Conservation (phyloP, 2,113 vertebrate genomes). For the Myotis yumanensis region DNA sequence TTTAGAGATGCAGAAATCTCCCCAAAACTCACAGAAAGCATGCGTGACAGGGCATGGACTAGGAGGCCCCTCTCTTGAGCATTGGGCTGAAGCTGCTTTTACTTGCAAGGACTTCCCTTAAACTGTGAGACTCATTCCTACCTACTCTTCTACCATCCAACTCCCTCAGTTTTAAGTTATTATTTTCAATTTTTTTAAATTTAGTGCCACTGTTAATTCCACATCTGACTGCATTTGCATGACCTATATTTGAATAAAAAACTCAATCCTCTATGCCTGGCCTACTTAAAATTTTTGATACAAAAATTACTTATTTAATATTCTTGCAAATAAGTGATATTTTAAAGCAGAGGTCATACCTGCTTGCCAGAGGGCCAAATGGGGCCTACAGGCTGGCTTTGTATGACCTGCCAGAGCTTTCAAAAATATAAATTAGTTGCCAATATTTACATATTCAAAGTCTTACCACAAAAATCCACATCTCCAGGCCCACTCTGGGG, state of each 20-base stretch:
- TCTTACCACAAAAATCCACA: conserved; percentile 43
- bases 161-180: not conserved
- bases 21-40: not conserved
- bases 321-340: conserved; percentile 14
- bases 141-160: not conserved
- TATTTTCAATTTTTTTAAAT: not conserved
- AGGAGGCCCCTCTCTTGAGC: not conserved
- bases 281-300: conserved; percentile 54
- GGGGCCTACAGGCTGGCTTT: not conserved
- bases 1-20: not conserved
- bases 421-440: conserved; percentile 34
- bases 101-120: not conserved
- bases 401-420: not conserved
- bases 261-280: conserved; percentile 23
- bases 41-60: not conserved
- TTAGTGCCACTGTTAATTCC: not conserved
- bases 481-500: not conserved
- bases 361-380: not conserved
- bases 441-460: conserved; percentile 10
- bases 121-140: not conserved
- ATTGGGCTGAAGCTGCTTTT: not conserved
- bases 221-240: not conserved
- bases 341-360: not conserved
- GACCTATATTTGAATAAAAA: conserved; percentile 17
- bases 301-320: conserved; percentile 20